Conservation (phyloP, 2,888 invertebrate genomes). For the Platycheirus rosarum region DNA sequence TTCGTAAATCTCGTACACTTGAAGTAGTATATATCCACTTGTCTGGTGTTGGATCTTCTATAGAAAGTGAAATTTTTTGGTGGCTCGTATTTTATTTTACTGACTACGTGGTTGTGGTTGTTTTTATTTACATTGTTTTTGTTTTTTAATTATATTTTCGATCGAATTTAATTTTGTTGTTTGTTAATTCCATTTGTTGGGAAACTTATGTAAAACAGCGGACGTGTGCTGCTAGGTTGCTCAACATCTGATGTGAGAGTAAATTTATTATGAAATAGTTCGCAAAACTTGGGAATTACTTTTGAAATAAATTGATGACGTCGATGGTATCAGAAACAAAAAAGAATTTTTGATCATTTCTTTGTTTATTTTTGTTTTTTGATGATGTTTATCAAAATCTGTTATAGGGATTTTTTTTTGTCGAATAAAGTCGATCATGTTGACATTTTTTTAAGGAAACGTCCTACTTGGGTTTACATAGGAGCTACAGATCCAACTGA, state of each 20-base stretch:
- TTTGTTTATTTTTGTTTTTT: constrained; percentile 24
- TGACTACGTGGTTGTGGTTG: constrained; percentile 36
- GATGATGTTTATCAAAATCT: no score
- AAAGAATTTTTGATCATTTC: background rate
- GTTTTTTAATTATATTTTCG: constrained; percentile 6
- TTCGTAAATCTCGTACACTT: background rate
- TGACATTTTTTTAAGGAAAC: no score
- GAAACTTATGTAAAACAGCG: constrained; percentile 9
- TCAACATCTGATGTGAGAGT: constrained; percentile 1
- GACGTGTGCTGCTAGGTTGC: constrained; percentile 8
- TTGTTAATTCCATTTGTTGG: background rate
- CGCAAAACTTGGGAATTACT: background rate
- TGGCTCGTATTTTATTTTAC: constrained; percentile 4
- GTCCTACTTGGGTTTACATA: no score
- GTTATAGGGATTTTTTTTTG: no score
- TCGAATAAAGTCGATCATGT: no score
- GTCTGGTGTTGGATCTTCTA: background rate
- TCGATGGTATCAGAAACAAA: constrained; percentile 14
- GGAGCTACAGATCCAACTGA: no score
- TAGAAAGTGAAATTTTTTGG: constrained; percentile 50
- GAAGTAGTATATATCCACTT: background rate
- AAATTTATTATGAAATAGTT: constrained; percentile 13
- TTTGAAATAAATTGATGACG: constrained; percentile 4
- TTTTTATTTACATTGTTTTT: constrained; percentile 45
- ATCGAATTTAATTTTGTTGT: background rate